Evolutionary conservation across 2,888 invertebrate species (phyloP), one percentile per base, ranked within the genome.

Genomic region (Eulithis testata): DNA sequence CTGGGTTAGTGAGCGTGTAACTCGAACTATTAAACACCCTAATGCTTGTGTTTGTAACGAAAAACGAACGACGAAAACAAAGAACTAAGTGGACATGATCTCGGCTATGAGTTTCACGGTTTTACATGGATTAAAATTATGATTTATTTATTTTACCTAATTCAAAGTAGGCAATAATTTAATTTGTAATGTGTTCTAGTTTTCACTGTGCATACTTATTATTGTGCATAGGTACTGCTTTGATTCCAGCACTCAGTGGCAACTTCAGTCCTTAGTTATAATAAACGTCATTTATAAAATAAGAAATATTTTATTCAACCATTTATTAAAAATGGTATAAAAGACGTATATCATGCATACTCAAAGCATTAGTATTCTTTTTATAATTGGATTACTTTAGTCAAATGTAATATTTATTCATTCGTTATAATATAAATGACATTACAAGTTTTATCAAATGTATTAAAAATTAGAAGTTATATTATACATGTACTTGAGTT

Each of bases 141-240:
- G 8, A 40, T 40, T 40, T 3, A 40, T 9, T 40, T 7, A 40
- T 40, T 21, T 21, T 21, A 40, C 40, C 6, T 40, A 40, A 40
- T 40, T 40, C 40, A 40, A 5, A 40, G 8, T 40, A 40, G 40
- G 40, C 40, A 40, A 40, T 40, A 40, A 47, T 47, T 47, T 47
- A 3, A 14, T 14, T 45, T 47, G 3, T 14, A 45, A 45, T 55
- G 44, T 27, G 31, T 44, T 8, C 79, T 73, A 80, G 72, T 78
- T 73, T 73, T 75, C 14, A 47, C 14, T 47, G 47, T 14, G 9
- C 8, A 47, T 47, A 80, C 47, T 80, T 76, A 77, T 76, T 76
- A 74, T 86, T 87, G 88, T 88, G 87, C 87, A 82, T 81, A 21
- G 21, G 21, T 21, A 66, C 49, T 44, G 31, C 60, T 55, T 9